These are phyloP conservation scores for Oryzias celebensis DNA, from an alignment of 2,113 vertebrate genomes.

Conservation along the genomic window DNA sequence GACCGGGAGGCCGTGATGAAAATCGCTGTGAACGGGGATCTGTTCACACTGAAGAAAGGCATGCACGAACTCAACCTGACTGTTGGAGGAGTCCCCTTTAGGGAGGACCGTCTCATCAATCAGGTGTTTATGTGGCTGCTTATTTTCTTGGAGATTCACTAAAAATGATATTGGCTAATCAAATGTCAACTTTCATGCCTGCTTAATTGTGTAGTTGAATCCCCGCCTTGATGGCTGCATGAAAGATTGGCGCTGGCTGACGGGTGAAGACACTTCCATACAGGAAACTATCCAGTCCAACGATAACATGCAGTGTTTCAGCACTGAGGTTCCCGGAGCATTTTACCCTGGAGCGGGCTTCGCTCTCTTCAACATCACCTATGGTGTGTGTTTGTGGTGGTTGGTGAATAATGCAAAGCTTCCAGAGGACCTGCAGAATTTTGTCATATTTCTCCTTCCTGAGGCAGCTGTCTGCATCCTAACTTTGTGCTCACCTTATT, in stretches of 20 bases:
- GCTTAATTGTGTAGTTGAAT: constrained; percentile 81
- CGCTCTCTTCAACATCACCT: constrained; percentile 85
- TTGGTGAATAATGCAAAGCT: background rate
- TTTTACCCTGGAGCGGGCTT: constrained; percentile 89
- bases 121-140: constrained; percentile 69
- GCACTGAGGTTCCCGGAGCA: constrained; percentile 80
- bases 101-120: constrained; percentile 82
- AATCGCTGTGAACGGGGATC: constrained; percentile 88
- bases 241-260: constrained; percentile 92
- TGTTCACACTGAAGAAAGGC: constrained; percentile 86
- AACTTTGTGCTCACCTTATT: background rate
- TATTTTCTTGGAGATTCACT: background rate
- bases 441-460: constrained; percentile 9
- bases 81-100: constrained; percentile 93
- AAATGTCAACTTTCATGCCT: background rate
- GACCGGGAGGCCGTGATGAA: constrained; percentile 97
- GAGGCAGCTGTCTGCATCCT: constrained; percentile 10
- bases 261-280: constrained; percentile 87
- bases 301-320: constrained; percentile 92
- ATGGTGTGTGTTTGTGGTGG: constrained; percentile 55
- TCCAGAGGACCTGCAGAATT: background rate
- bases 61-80: constrained; percentile 94
- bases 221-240: constrained; percentile 93
- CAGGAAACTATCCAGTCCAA: constrained; percentile 86
- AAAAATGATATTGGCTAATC: background rate